These are phyloP conservation scores for Thumatha senex DNA, from an alignment of 2,888 invertebrate species.

Conservation along the genomic window DNA sequence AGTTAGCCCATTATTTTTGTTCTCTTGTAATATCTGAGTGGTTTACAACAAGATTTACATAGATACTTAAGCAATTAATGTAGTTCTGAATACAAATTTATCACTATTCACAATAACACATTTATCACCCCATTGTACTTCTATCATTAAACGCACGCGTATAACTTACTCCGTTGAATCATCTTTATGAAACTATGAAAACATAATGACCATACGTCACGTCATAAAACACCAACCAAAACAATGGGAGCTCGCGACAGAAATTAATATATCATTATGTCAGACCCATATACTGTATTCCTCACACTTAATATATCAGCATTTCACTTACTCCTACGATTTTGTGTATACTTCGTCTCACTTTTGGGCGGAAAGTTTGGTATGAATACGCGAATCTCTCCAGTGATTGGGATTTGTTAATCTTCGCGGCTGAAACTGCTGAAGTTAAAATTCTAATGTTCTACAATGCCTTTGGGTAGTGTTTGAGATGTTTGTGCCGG, in stretches of 20 bases:
- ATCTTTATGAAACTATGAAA: slow-evolving; percentile 82
- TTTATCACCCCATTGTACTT: slow-evolving; percentile 63
- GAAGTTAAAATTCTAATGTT: slow-evolving; percentile 74
- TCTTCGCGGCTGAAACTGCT: slow-evolving; percentile 64
- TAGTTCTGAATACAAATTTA: slow-evolving; percentile 18
- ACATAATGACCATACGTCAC: slow-evolving; percentile 82
- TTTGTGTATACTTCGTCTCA: slow-evolving; percentile 32
- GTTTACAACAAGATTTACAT: neutral
- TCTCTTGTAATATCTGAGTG: neutral
- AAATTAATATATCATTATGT: slow-evolving; percentile 84
- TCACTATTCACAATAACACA: slow-evolving; percentile 37
- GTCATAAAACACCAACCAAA: slow-evolving; percentile 80
- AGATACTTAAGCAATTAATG: neutral
- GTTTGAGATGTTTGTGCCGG: slow-evolving; percentile 41
- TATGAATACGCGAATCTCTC: slow-evolving; percentile 71
- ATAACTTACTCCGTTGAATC: slow-evolving; percentile 58
- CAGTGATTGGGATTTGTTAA: slow-evolving; percentile 80
- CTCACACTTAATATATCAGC: slow-evolving; percentile 42
- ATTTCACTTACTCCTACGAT: slow-evolving; percentile 39
- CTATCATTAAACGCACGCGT: slow-evolving; percentile 75
- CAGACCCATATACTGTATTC: slow-evolving; percentile 72
- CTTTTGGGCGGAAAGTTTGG: slow-evolving; percentile 65
- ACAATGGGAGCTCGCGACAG: slow-evolving; percentile 79
- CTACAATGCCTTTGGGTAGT: slow-evolving; percentile 63
- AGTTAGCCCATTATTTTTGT: too few species aligned